A percentile compares a stretch with the other conserved stretches of the same genome.
phyloP scores from a whole-genome alignment of 2,888 invertebrate species.

The Tetragonisca angustula region DNA sequence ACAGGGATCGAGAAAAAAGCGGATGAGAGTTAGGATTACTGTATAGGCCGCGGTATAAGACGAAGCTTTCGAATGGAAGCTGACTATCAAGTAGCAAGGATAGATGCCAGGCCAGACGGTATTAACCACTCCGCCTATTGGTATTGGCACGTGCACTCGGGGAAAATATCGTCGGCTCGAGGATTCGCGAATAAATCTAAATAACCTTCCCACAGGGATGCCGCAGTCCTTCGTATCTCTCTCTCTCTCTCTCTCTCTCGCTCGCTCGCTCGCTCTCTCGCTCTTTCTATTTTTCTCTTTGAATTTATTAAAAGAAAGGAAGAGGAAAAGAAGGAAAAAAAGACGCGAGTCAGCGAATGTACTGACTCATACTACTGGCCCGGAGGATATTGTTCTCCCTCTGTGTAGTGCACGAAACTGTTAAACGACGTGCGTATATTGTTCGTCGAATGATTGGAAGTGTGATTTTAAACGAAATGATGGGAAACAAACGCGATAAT shows the following conservation, averaged over 20 bases:
- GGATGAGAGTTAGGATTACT: conserved; percentile 58
- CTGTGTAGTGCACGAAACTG: no score
- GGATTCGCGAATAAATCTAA: conserved; percentile 72
- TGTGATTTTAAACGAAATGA: background rate
- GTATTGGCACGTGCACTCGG: conserved; percentile 71
- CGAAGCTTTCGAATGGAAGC: conserved; percentile 70
- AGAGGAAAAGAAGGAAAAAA: background rate
- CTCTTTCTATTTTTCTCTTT: conserved; percentile 5
- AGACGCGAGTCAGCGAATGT: background rate
- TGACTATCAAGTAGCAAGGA: conserved; percentile 76
- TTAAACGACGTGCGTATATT: background rate
- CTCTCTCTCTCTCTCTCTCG: no score
- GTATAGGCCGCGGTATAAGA: conserved; percentile 63
- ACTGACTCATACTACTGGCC: conserved; percentile 26
- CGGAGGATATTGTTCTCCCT: background rate
- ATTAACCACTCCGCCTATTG: conserved; percentile 75
- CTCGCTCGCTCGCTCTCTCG: no score
- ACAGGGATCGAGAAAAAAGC: conserved; percentile 35
- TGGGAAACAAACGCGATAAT: background rate
- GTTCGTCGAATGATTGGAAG: background rate
- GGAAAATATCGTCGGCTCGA: conserved; percentile 68
- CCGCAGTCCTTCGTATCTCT: conserved; percentile 59
- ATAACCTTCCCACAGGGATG: conserved; percentile 64
- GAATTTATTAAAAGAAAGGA: conserved; percentile 39
- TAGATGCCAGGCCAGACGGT: conserved; percentile 72